Evolutionary conservation across 1,140 invertebrate species (phyloP).

Genomic region (Drosophila nasuta): DNA sequence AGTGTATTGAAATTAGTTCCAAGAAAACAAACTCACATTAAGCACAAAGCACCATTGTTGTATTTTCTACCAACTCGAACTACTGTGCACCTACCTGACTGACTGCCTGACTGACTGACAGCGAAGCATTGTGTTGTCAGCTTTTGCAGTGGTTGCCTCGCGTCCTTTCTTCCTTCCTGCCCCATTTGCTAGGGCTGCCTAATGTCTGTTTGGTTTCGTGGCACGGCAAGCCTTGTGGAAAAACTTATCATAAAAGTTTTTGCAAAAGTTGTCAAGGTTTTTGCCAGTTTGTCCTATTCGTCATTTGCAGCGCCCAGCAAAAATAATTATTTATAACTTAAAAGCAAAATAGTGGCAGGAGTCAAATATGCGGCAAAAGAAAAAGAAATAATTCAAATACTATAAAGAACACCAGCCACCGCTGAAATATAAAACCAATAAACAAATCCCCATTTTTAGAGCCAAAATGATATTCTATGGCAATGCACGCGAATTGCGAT

Average conservation of each 20-base stretch:
- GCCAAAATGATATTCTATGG: slow-evolving; percentile 26
- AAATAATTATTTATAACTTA: slow-evolving; percentile 82
- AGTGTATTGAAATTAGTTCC: slow-evolving; percentile 1
- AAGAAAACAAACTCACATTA: background rate
- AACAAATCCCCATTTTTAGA: slow-evolving; percentile 39
- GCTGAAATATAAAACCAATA: slow-evolving; percentile 36
- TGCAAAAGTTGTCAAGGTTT: slow-evolving; percentile 78
- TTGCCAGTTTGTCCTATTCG: slow-evolving; percentile 46
- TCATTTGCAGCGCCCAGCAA: slow-evolving; percentile 58
- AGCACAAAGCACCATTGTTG: slow-evolving; percentile 5
- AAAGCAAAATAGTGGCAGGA: slow-evolving; percentile 42
- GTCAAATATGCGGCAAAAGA: background rate
- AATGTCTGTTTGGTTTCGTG: slow-evolving; percentile 79
- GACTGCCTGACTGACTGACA: slow-evolving; percentile 24
- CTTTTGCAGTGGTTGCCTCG: slow-evolving; percentile 53
- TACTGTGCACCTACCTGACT: slow-evolving; percentile 55
- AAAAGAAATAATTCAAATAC: background rate
- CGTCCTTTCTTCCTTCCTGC: background rate
- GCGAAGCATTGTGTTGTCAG: slow-evolving; percentile 51
- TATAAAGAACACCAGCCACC: slow-evolving; percentile 15
- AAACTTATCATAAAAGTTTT: slow-evolving; percentile 79
- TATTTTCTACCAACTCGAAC: slow-evolving; percentile 26
- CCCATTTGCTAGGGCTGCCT: slow-evolving; percentile 38
- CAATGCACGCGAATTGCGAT: slow-evolving; percentile 46
- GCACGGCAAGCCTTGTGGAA: slow-evolving; percentile 68